Conservation (phyloP, 1,140 invertebrate genomes). For the Lycorma delicatula region DNA sequence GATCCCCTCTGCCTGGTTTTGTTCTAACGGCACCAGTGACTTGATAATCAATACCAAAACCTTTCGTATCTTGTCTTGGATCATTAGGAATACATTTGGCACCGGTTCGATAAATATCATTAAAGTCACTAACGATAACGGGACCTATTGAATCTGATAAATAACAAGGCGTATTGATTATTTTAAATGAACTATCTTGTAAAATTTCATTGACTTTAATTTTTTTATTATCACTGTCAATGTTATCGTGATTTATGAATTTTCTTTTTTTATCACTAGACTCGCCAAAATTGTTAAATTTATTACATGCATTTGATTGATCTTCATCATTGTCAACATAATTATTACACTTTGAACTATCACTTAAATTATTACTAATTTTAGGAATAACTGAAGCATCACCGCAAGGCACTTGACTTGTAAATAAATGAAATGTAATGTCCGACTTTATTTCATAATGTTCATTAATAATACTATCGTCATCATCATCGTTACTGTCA, state of each 20-base stretch:
- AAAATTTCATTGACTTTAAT: slow-evolving; percentile 3
- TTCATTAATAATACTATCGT: slow-evolving; percentile 28
- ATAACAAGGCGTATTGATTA: no score
- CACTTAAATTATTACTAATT: no score
- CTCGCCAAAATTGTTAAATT: no score
- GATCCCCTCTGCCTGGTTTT: slow-evolving; percentile 87
- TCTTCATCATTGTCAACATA: no score
- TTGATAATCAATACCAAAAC: slow-evolving; percentile 56
- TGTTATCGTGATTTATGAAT: slow-evolving; percentile 1
- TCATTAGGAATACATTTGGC: slow-evolving; percentile 66
- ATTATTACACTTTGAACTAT: no score
- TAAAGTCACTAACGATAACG: slow-evolving; percentile 31
- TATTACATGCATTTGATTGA: no score
- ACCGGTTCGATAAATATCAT: slow-evolving; percentile 73
- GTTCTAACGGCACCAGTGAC: slow-evolving; percentile 64
- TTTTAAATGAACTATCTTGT: no score
- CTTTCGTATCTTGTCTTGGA: slow-evolving; percentile 44
- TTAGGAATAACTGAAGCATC: slow-evolving; percentile 78
- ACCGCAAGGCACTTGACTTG: slow-evolving; percentile 83
- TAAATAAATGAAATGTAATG: slow-evolving; percentile 75
- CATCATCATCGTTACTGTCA: no score
- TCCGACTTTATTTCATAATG: slow-evolving; percentile 43
- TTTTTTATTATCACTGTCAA: slow-evolving; percentile 8
- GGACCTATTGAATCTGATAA: no score
- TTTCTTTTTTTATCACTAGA: slow-evolving; percentile 28